Evolutionary conservation across 2,797 vertebrate species (phyloP).

Genomic region (Gambusia yucatana): DNA sequence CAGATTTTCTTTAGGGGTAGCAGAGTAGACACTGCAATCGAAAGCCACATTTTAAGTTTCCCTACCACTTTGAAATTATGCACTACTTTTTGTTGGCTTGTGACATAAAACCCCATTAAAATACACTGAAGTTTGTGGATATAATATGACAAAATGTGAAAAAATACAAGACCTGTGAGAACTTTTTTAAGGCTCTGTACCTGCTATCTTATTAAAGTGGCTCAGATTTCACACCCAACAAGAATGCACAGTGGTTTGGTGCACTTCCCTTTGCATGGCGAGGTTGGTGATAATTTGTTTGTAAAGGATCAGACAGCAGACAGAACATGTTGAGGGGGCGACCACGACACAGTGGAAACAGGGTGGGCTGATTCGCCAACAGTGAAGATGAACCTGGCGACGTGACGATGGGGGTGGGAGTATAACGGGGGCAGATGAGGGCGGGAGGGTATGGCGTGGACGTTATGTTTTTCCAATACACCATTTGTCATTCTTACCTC

Average conservation of each 20-base stretch:
- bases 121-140: not conserved
- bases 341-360: constrained; percentile 19
- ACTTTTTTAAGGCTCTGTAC: not conserved
- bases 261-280: constrained; percentile 34
- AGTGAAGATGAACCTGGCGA: constrained; percentile 61
- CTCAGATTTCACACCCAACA: constrained; percentile 7
- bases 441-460: constrained; percentile 58
- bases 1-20: not conserved
- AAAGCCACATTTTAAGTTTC: not conserved
- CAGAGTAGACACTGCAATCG: not conserved
- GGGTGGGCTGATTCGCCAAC: constrained; percentile 23
- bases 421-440: constrained; percentile 46
- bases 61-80: not conserved
- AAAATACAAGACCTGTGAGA: not conserved
- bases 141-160: not conserved
- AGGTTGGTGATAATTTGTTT: constrained; percentile 76
- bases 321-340: constrained; percentile 54
- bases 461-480: constrained; percentile 64
- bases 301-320: constrained; percentile 60
- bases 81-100: not conserved
- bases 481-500: constrained; percentile 81
- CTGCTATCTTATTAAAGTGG: not conserved
- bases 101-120: not conserved
- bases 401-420: constrained; percentile 30
- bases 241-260: constrained; percentile 33